A percentile compares a stretch with the other conserved stretches of the same genome.
Evolutionary conservation across 2,888 invertebrate species (phyloP).

Genomic region (Rotaria socialis): DNA sequence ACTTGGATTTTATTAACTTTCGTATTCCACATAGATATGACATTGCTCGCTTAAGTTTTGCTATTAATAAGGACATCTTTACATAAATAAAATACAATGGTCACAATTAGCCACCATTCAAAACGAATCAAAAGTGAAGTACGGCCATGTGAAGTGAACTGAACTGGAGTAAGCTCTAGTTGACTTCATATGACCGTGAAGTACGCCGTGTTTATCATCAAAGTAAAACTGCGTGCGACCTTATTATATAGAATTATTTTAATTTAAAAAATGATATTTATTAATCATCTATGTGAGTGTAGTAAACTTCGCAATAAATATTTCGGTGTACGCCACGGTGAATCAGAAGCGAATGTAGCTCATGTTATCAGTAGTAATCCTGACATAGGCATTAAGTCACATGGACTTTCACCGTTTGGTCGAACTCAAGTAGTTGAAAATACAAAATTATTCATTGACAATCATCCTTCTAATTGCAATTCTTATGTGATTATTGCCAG

Average conservation of each 20-base stretch:
- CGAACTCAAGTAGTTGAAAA: not conserved
- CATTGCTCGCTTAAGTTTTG: not conserved
- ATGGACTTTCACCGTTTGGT: not conserved
- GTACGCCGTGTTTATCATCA: too few species aligned
- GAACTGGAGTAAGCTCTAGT: too few species aligned
- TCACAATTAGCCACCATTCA: not conserved
- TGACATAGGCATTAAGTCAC: not conserved
- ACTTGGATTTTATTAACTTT: too few species aligned
- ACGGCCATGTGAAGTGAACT: too few species aligned
- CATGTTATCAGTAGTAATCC: constrained; percentile 19
- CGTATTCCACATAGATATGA: too few species aligned
- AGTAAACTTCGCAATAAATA: not conserved
- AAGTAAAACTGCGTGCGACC: too few species aligned
- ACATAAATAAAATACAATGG: not conserved
- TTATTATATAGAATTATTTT: not conserved
- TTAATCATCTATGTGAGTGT: not conserved
- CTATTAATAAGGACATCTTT: not conserved
- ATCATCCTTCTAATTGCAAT: not conserved
- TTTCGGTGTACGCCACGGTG: not conserved
- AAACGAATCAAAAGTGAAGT: not conserved
- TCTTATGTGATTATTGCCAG: not conserved
- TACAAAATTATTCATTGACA: not conserved
- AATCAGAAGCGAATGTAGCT: constrained; percentile 14
- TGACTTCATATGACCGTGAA: too few species aligned
- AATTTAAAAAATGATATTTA: not conserved